phyloP scores from a whole-genome alignment of 1,140 invertebrate genomes.

The Temnothorax nylanderi region DNA sequence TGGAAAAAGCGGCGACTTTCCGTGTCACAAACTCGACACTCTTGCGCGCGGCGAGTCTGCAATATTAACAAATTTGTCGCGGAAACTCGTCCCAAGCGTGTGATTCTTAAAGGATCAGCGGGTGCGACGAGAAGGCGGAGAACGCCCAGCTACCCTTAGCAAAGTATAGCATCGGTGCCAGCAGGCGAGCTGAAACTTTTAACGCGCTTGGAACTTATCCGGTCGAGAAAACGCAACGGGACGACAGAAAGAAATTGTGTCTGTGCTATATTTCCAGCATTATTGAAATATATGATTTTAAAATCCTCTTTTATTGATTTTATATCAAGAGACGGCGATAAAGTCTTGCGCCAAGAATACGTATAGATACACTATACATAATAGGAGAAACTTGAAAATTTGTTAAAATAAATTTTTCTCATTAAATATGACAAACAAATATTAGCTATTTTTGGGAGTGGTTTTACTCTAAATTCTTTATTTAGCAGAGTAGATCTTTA shows the following conservation, averaged over 20 bases:
- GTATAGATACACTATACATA: too few species aligned
- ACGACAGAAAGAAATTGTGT: conserved; percentile 44
- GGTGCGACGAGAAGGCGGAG: conserved; percentile 35
- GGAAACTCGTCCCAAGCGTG: conserved; percentile 70
- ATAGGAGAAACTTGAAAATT: background rate
- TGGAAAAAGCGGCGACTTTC: conserved; percentile 63
- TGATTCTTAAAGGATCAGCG: conserved; percentile 71
- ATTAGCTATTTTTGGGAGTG: background rate
- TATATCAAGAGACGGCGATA: background rate
- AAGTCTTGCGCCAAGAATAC: too few species aligned
- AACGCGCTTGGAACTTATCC: conserved; percentile 67
- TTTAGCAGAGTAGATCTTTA: background rate
- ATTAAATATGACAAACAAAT: background rate
- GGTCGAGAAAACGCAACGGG: conserved; percentile 37
- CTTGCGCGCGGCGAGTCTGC: conserved; percentile 51
- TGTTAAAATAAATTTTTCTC: background rate
- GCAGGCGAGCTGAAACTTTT: conserved; percentile 71
- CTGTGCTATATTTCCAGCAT: conserved; percentile 37
- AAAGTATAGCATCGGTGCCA: conserved; percentile 67
- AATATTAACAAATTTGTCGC: conserved; percentile 75
- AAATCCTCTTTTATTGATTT: background rate
- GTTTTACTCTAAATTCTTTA: background rate
- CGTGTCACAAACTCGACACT: conserved; percentile 61
- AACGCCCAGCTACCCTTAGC: conserved; percentile 31
- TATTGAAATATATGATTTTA: conserved; percentile 6